phyloP scores from a whole-genome alignment of 2,888 invertebrate species.

The Petrolisthes manimaculis region DNA sequence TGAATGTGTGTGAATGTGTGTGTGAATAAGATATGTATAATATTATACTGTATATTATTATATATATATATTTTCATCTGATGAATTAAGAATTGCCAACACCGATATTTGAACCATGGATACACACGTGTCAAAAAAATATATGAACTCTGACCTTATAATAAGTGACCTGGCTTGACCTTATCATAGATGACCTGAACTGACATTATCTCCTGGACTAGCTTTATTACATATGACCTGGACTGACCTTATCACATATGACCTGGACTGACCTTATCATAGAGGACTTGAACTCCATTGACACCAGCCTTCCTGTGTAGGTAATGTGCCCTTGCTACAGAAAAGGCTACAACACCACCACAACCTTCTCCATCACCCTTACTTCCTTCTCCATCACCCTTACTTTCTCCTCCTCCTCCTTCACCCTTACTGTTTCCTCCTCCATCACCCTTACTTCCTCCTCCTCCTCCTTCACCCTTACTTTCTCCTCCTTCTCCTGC shows the following conservation, averaged over 20 bases:
- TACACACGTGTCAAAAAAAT: too few species aligned
- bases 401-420: neutral
- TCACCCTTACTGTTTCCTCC: slow-evolving; percentile 12
- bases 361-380: neutral
- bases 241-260: neutral
- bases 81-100: too few species aligned
- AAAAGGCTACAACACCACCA: slow-evolving; percentile 35
- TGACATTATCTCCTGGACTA: neutral
- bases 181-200: too few species aligned
- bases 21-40: neutral
- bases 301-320: slow-evolving; percentile 50
- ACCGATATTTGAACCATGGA: too few species aligned
- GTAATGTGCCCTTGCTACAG: slow-evolving; percentile 42
- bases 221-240: neutral
- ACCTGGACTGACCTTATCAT: slow-evolving; percentile 41
- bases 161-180: too few species aligned
- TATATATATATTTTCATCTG: too few species aligned
- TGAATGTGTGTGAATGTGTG: neutral
- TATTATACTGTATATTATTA: too few species aligned
- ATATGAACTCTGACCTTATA: too few species aligned
- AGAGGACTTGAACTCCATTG: slow-evolving; percentile 37
- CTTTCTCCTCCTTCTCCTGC: neutral
- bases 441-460: slow-evolving; percentile 4
- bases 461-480: neutral
- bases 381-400: neutral